Conservation (phyloP, 2,888 invertebrate species). For the Nephrotoma flavescens region DNA sequence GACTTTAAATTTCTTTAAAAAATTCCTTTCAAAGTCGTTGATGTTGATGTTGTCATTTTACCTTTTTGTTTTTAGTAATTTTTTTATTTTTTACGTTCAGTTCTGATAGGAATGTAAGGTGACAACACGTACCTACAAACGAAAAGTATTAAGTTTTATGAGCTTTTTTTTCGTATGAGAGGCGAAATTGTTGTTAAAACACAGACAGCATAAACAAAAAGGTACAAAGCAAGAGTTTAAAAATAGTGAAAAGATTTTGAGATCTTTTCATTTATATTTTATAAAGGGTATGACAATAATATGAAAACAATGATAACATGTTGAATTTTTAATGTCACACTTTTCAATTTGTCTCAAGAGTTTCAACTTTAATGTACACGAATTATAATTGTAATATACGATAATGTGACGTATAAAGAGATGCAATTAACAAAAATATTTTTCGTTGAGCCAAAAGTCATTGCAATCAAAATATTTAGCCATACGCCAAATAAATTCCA, state of each 20-base stretch:
- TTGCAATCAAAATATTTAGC: neutral
- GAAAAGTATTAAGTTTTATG: neutral
- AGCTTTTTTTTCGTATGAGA: neutral
- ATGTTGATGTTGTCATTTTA: neutral
- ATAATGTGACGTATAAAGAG: neutral
- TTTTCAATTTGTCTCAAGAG: neutral
- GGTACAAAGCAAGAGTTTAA: neutral
- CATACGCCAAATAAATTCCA: neutral
- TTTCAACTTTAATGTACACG: neutral
- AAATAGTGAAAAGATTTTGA: neutral
- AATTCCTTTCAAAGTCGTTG: neutral
- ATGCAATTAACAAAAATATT: neutral
- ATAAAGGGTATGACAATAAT: neutral
- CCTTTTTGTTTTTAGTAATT: neutral
- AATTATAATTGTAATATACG: neutral
- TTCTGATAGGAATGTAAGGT: neutral
- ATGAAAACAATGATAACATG: neutral
- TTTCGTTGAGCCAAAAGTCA: neutral
- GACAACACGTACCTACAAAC: neutral
- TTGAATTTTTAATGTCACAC: neutral
- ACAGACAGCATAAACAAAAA: neutral
- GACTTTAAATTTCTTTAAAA: neutral
- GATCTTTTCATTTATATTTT: neutral
- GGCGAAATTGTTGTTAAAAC: neutral
- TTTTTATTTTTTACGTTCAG: neutral